A percentile compares a stretch with the other conserved stretches of the same genome.
These are phyloP conservation scores for Fragum sueziense DNA, from an alignment of 2,888 invertebrate genomes.

Conservation along the genomic window DNA sequence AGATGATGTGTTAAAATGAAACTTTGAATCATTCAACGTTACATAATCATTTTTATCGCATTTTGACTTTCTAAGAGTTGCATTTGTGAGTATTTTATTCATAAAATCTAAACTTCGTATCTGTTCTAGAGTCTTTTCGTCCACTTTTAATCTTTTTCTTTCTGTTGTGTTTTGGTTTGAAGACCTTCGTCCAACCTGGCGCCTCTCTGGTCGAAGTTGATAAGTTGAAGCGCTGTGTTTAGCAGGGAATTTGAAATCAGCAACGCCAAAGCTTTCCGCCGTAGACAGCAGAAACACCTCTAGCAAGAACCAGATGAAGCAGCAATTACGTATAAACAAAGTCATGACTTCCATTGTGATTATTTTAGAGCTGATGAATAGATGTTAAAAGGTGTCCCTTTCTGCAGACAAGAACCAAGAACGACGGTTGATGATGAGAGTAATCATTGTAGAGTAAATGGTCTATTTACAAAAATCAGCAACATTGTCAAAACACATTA, in stretches of 20 bases:
- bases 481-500: background rate
- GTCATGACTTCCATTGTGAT: slow-evolving; percentile 40
- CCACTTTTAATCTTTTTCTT: slow-evolving; percentile 14
- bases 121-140: slow-evolving; percentile 43
- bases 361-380: too few species aligned
- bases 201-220: slow-evolving; percentile 11
- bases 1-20: slow-evolving; percentile 48
- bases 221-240: slow-evolving; percentile 37
- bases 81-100: slow-evolving; percentile 34
- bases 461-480: background rate
- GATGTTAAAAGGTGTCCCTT: too few species aligned
- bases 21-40: slow-evolving; percentile 55
- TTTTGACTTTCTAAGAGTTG: slow-evolving; percentile 19
- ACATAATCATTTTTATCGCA: slow-evolving; percentile 48
- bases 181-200: background rate
- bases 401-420: too few species aligned
- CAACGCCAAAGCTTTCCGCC: slow-evolving; percentile 37
- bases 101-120: slow-evolving; percentile 57
- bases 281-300: slow-evolving; percentile 44
- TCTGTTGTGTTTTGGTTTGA: background rate
- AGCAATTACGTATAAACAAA: slow-evolving; percentile 33
- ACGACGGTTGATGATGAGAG: too few species aligned
- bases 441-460: background rate
- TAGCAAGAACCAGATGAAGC: slow-evolving; percentile 30
- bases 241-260: slow-evolving; percentile 43